Evolutionary conservation across 2,888 invertebrate genomes (phyloP).

Genomic region (Hirtodrosophila alboralis): DNA sequence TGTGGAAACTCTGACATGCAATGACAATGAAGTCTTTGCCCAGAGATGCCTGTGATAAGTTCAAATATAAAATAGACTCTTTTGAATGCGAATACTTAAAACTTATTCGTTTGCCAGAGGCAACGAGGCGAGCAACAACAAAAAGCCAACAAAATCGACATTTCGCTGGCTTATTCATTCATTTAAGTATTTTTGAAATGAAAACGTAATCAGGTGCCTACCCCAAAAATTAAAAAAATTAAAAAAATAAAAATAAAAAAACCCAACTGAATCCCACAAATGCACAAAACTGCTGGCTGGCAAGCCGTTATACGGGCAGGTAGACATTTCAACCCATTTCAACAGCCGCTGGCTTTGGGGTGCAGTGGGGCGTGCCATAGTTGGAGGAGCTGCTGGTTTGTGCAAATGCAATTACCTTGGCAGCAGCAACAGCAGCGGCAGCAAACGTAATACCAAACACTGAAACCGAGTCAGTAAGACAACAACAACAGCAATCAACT

Average conservation of each 20-base stretch:
- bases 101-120: slow-evolving; percentile 3
- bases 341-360: slow-evolving; percentile 43
- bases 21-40: no score
- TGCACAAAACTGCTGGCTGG: slow-evolving; percentile 29
- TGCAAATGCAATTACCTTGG: slow-evolving; percentile 75
- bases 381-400: slow-evolving; percentile 45
- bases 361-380: slow-evolving; percentile 54
- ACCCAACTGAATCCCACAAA: slow-evolving; percentile 38
- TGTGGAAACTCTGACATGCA: slow-evolving; percentile 13
- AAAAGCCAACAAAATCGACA: slow-evolving; percentile 39
- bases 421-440: slow-evolving; percentile 32
- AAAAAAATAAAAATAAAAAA: no score
- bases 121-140: slow-evolving; percentile 6
- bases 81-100: slow-evolving; percentile 15
- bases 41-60: slow-evolving; percentile 38
- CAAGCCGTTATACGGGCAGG: slow-evolving; percentile 7
- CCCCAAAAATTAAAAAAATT: slow-evolving; percentile 25
- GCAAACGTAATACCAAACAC: slow-evolving; percentile 54
- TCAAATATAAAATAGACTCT: slow-evolving; percentile 35
- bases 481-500: slow-evolving; percentile 27
- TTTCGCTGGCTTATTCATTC: no score
- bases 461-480: slow-evolving; percentile 60
- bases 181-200: slow-evolving; percentile 57
- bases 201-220: slow-evolving; percentile 59
- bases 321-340: slow-evolving; percentile 54